Evolutionary conservation across 2,888 invertebrate genomes (phyloP), one percentile per base, ranked within the genome.

Genomic region (Diplazon laetatorius): DNA sequence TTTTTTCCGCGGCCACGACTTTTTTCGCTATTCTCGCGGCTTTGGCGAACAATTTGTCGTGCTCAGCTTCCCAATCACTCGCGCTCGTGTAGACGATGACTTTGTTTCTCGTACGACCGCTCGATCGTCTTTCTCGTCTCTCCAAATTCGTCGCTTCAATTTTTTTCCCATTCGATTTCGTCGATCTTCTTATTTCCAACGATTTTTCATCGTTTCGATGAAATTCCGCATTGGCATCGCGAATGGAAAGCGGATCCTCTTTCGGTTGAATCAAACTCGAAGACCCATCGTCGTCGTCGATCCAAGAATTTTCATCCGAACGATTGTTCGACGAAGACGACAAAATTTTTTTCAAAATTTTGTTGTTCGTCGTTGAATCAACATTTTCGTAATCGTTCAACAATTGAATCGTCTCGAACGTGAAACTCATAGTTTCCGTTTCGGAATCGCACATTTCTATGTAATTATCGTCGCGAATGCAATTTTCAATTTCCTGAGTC

Each of bases 371-470:
- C 42, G 78, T 78, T 42, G 74, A 30, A 39, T 83, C 74, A 3
- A 75, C 2, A 48, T 72, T 62, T 30, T 82, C 52, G 25, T 84
- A 73, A n/a, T 85, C 81, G 12, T 86, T 83, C 1, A 82, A 60
- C 20, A 86, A 35, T 25, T 83, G 80, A 10, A 83, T 83, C 12
- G 66, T 42, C 16, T 86, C 85, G 25, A 81, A 48, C 0, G 69
- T 39, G 14, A 79, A 65, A 73, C 63, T 62, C n/a, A 63, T 50
- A 5, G 8, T 16, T 37, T 82, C 50, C 48, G 79, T 55, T 1
- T 42, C 39, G 18, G 59, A 59, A 6, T 82, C 73, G 16, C 72
- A 57, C 57, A 81, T 37, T n/a, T 62, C 48, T 8, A 81, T 72
- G 12, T 42, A 80, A 46, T 82, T 79, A 50, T n/a, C 30, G 14